These are phyloP conservation scores for Pseudobourletiella spinata DNA, from an alignment of 1,140 invertebrate species.

Conservation along the genomic window DNA sequence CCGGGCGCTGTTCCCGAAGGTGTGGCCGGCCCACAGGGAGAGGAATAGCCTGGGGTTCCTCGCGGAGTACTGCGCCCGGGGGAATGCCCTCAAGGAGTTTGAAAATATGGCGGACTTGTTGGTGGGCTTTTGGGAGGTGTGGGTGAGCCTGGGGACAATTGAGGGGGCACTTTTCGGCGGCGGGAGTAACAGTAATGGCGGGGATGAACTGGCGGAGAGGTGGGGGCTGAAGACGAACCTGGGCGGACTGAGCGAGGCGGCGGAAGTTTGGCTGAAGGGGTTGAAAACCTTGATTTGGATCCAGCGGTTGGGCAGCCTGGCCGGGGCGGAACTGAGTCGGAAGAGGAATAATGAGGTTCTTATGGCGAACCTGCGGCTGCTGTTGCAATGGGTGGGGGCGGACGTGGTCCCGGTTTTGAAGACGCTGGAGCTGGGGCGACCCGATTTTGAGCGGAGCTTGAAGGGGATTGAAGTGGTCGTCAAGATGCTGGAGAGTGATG, in stretches of 20 bases:
- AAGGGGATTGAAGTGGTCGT: not conserved
- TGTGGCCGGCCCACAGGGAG: not conserved
- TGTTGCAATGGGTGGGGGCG: constrained; percentile 27
- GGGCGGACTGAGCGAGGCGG: not conserved
- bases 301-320: constrained; percentile 11
- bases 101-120: not conserved
- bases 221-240: not conserved
- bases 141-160: not conserved
- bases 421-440: not conserved
- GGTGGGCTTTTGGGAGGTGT: not conserved
- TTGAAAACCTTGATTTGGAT: constrained; percentile 17
- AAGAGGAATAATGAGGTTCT: constrained; percentile 19
- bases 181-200: not conserved
- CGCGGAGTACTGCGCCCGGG: not conserved
- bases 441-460: not conserved
- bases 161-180: not conserved
- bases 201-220: too few relatives aligned
- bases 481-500: not conserved
- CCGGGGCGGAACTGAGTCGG: not conserved
- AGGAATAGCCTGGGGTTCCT: constrained; percentile 14
- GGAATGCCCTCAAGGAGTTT: constrained; percentile 1
- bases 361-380: constrained; percentile 20
- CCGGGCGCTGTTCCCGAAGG: too few relatives aligned
- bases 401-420: constrained; percentile 9
- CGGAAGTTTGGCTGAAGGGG: constrained; percentile 20